Base-by-base conservation (phyloP, 2,888 invertebrate species). In the Drosophila borealis region DNA sequence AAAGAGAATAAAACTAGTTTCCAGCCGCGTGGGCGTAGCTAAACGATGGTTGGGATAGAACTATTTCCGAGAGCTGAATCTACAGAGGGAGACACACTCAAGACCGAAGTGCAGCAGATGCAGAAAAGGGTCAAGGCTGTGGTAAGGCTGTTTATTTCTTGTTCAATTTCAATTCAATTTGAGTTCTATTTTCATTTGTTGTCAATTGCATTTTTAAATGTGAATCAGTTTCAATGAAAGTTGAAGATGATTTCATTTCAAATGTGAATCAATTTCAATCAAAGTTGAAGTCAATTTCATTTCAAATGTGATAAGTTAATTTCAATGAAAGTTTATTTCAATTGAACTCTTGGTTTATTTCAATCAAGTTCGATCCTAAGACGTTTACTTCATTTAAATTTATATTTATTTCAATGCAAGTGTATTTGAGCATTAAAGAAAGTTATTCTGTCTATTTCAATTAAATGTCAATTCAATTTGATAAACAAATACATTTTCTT, bases 91-190 rank as follows among this genome's bases (percentile, higher is more conserved):
- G 8, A 1, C 19, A 41, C 25, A 25, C 2, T 25, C 6, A 6
- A 25, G 8, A 39, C 33, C 39, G 25, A 9, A 21, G 48, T 49
- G n/a, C 9, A 25, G 60, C 29, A n/a, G 61, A 10, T n/a, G 8
- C 6, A 2, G 0, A 13, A 36, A 9, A 48, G n/a, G 34, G 51
- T 76, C 65, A 76, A 61, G 76, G 75, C 51, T 70, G 54, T 11
- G 9, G 17, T 25, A 25, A 25, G 6, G 25, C 25, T 25, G 25
- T 5, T 25, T 25, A 25, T 25, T 25, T 25, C 25, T 25, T 5
- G 25, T 25, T 25, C 25, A 10, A n/a, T 19, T 44, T 33, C 33
- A 11, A 21, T 21, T 34, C 11, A 3, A 21, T n/a, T 21, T 14
- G 3, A 4, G 21, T 13, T 25, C 13, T 13, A 3, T 21, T 36